A percentile compares a stretch with the other conserved stretches of the same genome.
These are phyloP conservation scores for Poecilia gillii DNA, from an alignment of 2,797 vertebrate species.

Conservation along the genomic window DNA sequence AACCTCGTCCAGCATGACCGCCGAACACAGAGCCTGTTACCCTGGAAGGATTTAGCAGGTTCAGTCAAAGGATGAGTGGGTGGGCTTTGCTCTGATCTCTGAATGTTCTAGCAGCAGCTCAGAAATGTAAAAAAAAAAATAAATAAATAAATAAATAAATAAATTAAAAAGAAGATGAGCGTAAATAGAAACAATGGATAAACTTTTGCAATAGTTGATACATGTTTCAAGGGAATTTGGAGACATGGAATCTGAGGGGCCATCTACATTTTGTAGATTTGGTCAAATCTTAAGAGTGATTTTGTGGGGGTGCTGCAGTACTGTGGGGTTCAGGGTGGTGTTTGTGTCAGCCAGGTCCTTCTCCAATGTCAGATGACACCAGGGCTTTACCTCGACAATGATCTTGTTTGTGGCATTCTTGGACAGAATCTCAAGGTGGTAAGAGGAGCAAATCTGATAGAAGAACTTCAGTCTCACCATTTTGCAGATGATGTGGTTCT, in stretches of 20 bases:
- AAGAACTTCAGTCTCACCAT: neutral
- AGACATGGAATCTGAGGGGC: neutral
- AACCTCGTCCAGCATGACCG: neutral
- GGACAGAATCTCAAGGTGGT: neutral
- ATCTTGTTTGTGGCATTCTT: neutral
- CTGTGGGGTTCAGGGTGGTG: neutral
- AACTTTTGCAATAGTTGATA: neutral
- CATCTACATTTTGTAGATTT: neutral
- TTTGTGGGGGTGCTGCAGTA: neutral
- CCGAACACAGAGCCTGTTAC: neutral
- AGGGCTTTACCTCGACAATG: neutral
- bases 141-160: neutral
- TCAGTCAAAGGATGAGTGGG: neutral
- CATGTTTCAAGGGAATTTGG: neutral
- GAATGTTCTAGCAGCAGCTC: neutral
- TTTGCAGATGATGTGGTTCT: neutral
- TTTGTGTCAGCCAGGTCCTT: neutral
- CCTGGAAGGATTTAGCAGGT: neutral
- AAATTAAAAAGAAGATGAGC: neutral
- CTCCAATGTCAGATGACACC: neutral
- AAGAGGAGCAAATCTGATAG: neutral
- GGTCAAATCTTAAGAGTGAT: neutral
- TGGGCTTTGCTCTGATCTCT: neutral
- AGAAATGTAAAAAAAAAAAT: neutral
- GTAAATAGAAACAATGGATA: neutral